Evolutionary conservation across 2,888 invertebrate genomes (phyloP).

Genomic region (Brachylomia viminalis): DNA sequence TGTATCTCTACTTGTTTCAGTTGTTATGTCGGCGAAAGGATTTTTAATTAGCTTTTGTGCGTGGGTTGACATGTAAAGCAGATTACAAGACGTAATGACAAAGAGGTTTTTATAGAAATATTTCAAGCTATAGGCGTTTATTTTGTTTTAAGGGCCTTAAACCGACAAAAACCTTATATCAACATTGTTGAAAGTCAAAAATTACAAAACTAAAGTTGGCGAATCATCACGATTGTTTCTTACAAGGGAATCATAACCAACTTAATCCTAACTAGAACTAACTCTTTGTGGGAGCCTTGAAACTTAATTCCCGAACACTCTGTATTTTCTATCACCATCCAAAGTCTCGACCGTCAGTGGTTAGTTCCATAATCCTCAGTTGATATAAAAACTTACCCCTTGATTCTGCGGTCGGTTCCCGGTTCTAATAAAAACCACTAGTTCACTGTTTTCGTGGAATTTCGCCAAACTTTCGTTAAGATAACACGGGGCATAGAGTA

Average conservation of each 20-base stretch:
- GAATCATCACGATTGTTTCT: no score
- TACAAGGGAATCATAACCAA: no score
- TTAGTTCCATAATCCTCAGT: slow-evolving; percentile 39
- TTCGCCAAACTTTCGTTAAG: slow-evolving; percentile 34
- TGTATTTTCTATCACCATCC: slow-evolving; percentile 12
- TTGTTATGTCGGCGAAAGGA: slow-evolving; percentile 3
- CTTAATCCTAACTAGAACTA: no score
- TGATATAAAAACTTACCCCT: slow-evolving; percentile 47
- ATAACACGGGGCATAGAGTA: slow-evolving; percentile 34
- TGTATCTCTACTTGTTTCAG: slow-evolving; percentile 3
- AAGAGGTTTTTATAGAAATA: neutral
- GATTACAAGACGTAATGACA: slow-evolving; percentile 1
- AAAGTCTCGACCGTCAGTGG: neutral
- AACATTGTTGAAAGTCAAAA: no score
- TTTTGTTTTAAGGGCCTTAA: no score
- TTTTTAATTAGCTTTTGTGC: slow-evolving; percentile 31
- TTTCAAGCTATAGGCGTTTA: no score
- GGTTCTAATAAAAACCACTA: slow-evolving; percentile 48
- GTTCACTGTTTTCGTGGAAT: slow-evolving; percentile 53
- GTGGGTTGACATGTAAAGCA: neutral
- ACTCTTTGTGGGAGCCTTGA: no score
- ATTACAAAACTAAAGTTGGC: no score
- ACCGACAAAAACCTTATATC: no score
- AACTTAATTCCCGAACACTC: neutral
- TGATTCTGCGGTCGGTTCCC: slow-evolving; percentile 24